Evolutionary conservation across 1,140 invertebrate species (phyloP), one percentile per base, ranked within the genome.

Genomic region (Drosophila ironensis): DNA sequence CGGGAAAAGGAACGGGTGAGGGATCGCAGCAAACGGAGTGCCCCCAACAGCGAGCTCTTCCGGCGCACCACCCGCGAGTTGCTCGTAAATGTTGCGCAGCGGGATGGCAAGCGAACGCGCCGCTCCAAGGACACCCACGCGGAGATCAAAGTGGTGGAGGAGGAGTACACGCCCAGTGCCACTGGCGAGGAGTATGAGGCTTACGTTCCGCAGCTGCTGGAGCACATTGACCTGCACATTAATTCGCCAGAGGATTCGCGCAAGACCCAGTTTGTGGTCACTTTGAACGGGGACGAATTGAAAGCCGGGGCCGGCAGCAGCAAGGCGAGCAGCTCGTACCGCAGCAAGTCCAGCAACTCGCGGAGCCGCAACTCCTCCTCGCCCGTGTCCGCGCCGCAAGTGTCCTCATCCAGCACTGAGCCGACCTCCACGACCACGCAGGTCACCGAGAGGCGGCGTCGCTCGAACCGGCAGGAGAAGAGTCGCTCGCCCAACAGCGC

Each of bases 251-350:
- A 72, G 0, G 81, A 70, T 11, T 41, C 64, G 1, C 89, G 77
- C 48, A 90, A 89, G 41, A 89, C 88, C 6, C 92, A 93, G 73
- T 94, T 94, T 87, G 93, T 94, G 53, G 93, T 94, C 0, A 94
- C 93, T 9, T 90, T 94, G 74, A 93, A 94, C 71, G 93, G 93
- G 28, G 70, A 88, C 5, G n/a, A n/a, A n/a, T n/a, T n/a, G n/a
- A 57, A 74, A 7, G 12, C 70, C 8, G 8, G 60, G 6, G 60
- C 45, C 16, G 45, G 42, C 3, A 1, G 27, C 42, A 14, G 47
- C 11, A 25, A 54, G 37, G 9, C 11, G 3, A 40, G 20, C 27
- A n/a, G 30, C 2, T 42, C 71, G 11, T 75, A 40, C 50, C 70
- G 75, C 4, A 63, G 63, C 19, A 48, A 71, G 7, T 25, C 52